Evolutionary conservation across 1,140 invertebrate species (phyloP), one percentile per base, ranked within the genome.

Genomic region (Achroia grisella): DNA sequence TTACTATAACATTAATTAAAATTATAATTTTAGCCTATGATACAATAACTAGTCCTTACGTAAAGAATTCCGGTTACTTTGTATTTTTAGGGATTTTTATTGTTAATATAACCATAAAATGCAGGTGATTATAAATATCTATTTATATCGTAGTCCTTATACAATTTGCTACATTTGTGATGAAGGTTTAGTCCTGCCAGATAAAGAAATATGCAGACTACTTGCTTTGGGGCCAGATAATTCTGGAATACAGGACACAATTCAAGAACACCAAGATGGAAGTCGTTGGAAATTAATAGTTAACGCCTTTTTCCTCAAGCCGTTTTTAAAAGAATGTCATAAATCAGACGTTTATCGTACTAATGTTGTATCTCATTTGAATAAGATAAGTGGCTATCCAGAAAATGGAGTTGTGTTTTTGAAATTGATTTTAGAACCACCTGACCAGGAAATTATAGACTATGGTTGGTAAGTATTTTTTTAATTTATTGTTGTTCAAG

Each of bases 371-470:
- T 56, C 41, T 11, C 44, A 71, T 62, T 55, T 82, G 30, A 55
- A 57, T 43, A 42, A 60, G 34, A 13, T 68, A 15, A 54, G 60
- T 46, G 52, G 60, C 15, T 53, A 58, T 44, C 51, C 65, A 14
- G 39, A 46, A n/a, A 66, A 58, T 48, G 53, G 56, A 36, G 62
- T 54, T 39, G 63, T 64, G 23, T 86, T 68, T 52, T 67, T 73
- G 15, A 80, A 79, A 51, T 54, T 84, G 44, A 73, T 71, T 28
- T 56, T 91, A 17, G 60, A 81, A 48, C 80, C 83, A 15, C 89
- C 91, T 6, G 86, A 79, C 17, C 86, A 71, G 44, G 88, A 93
- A 62, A 87, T 90, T 30, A 79, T 93, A 48, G 92, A 93, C 82
- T 89, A 90, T 63, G 87, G 85, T 45, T 92, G 90, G 91, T 91